These are phyloP conservation scores for Drosophila greeni DNA, from an alignment of 2,888 invertebrate species.

Conservation along the genomic window DNA sequence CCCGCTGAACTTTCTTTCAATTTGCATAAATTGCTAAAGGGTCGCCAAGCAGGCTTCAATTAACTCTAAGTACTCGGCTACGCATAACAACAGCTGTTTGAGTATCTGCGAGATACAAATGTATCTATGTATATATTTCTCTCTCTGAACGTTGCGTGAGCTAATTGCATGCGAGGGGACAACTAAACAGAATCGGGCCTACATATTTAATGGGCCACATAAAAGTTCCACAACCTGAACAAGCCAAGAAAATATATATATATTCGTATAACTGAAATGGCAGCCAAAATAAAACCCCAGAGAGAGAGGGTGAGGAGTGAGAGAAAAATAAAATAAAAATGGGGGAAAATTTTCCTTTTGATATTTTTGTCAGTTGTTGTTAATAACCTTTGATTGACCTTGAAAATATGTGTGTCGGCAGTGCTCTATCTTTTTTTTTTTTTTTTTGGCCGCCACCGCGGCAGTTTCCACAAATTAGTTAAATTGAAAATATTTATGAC, in stretches of 20 bases:
- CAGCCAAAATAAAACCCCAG: constrained; percentile 40
- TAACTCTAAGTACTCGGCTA: constrained; percentile 20
- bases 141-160: constrained; percentile 46
- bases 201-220: constrained; percentile 39
- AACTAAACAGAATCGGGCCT: constrained; percentile 30
- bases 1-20: constrained; percentile 49
- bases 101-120: constrained; percentile 30
- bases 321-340: constrained; percentile 42
- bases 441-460: constrained; percentile 10
- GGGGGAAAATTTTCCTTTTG: constrained; percentile 49
- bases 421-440: background rate
- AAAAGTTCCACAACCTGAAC: constrained; percentile 37
- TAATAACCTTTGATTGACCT: constrained; percentile 75
- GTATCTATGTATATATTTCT: background rate
- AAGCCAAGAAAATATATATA: constrained; percentile 27
- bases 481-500: constrained; percentile 55
- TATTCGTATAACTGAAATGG: constrained; percentile 20
- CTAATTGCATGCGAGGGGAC: constrained; percentile 51
- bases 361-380: constrained; percentile 57
- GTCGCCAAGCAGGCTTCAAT: constrained; percentile 22
- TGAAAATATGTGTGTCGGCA: constrained; percentile 61
- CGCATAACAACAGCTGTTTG: constrained; percentile 32
- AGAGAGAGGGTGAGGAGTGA: constrained; percentile 25
- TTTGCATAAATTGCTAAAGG: constrained; percentile 47
- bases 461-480: constrained; percentile 51